A percentile compares a stretch with the other conserved stretches of the same genome.
Conservation (phyloP, 2,888 invertebrate species). For the Phania funesta region DNA sequence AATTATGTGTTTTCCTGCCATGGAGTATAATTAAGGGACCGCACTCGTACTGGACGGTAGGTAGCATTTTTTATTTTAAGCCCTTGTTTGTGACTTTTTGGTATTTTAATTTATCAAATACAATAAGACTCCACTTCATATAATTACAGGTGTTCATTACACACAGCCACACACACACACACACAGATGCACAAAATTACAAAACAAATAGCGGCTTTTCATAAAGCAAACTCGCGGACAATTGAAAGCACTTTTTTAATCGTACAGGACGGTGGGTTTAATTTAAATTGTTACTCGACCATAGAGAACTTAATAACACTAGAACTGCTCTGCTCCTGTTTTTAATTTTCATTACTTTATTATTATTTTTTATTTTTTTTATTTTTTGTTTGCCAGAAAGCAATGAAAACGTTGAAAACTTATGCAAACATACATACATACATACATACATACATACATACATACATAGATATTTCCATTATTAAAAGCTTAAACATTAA, state of each 20-base stretch:
- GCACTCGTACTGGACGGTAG: neutral
- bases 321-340: conserved; percentile 46
- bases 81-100: conserved; percentile 15
- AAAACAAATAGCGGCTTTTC: conserved; percentile 43
- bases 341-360: conserved; percentile 23
- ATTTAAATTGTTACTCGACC: conserved; percentile 65
- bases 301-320: conserved; percentile 51
- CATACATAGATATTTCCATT: too few relatives aligned
- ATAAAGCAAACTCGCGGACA: conserved; percentile 25
- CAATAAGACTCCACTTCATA: neutral
- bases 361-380: neutral
- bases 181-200: neutral
- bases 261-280: conserved; percentile 40
- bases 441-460: too few relatives aligned
- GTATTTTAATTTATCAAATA: neutral
- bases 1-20: too few relatives aligned
- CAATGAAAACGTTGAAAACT: conserved; percentile 40
- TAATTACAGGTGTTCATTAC: conserved; percentile 66
- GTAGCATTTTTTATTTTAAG: neutral
- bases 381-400: neutral
- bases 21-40: neutral
- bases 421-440: neutral
- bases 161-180: neutral
- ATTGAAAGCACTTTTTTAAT: conserved; percentile 53
- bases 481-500: conserved; percentile 59